Evolutionary conservation across 2,113 vertebrate species (phyloP).

Genomic region (Osmerus mordax): DNA sequence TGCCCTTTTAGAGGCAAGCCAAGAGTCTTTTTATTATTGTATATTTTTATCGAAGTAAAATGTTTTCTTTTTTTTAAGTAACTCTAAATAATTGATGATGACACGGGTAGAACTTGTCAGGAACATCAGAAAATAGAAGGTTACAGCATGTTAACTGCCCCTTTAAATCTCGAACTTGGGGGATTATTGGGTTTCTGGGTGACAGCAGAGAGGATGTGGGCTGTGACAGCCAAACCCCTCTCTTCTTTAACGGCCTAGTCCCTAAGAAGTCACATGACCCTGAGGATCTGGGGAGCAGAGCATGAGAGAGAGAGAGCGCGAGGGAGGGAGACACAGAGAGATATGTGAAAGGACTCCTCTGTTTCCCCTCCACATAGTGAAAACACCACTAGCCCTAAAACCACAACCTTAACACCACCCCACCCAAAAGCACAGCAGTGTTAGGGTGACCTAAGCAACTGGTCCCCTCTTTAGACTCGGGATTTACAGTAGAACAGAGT

Average conservation of each 20-base stretch:
- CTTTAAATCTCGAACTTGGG: not conserved
- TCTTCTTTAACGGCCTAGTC: not conserved
- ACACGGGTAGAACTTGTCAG: too few species aligned
- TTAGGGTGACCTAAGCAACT: constrained; percentile 26
- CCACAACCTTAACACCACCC: constrained; percentile 21
- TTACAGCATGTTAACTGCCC: too few species aligned
- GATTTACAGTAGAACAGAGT: constrained; percentile 1
- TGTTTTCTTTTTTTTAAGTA: too few species aligned
- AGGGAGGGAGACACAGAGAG: too few species aligned
- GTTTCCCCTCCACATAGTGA: constrained; percentile 45
- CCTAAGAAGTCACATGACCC: constrained; percentile 4
- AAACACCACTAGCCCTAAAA: constrained; percentile 37
- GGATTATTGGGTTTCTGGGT: not conserved
- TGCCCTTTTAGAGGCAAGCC: too few species aligned
- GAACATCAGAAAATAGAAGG: too few species aligned
- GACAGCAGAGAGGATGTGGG: not conserved
- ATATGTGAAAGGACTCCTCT: constrained; percentile 57
- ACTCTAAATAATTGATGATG: too few species aligned
- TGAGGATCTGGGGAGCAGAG: not conserved
- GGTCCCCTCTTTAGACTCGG: constrained; percentile 16
- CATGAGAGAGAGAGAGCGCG: not conserved
- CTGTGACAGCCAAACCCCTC: constrained; percentile 1
- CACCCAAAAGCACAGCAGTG: constrained; percentile 53
- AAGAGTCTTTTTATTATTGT: too few species aligned
- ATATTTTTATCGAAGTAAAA: too few species aligned